Conservation (phyloP, 2,797 vertebrate species). For the Okamejei kenojei region DNA sequence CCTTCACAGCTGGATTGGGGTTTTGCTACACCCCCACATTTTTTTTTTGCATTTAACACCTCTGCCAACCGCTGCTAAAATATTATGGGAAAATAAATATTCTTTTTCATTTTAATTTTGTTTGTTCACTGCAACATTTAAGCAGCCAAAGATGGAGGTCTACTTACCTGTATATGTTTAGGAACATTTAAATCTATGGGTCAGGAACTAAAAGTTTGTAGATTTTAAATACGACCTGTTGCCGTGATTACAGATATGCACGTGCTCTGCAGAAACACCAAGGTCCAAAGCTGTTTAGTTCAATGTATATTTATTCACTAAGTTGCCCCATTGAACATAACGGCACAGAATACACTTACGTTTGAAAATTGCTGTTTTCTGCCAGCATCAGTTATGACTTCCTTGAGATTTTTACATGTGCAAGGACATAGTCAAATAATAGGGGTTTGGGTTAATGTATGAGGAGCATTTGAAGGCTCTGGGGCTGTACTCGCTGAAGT, state of each 20-base stretch:
- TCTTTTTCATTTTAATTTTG: neutral
- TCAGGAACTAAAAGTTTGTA: neutral
- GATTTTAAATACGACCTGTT: neutral
- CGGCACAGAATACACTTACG: neutral
- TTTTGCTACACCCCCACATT: neutral
- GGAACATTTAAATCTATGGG: neutral
- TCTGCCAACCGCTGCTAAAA: neutral
- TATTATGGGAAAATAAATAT: conserved; percentile 4
- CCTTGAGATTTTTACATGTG: neutral
- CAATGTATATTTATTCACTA: neutral
- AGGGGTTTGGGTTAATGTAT: neutral
- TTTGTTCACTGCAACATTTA: neutral
- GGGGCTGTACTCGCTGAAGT: no score
- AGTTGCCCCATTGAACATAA: neutral
- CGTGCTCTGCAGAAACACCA: neutral
- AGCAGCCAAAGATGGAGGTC: neutral
- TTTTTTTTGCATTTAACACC: conserved; percentile 11
- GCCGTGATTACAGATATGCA: neutral
- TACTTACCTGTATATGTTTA: neutral
- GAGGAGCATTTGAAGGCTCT: no score
- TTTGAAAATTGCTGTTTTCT: neutral
- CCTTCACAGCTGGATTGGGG: conserved; percentile 29
- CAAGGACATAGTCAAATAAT: neutral
- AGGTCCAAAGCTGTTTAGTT: neutral
- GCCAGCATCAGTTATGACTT: neutral